Base-by-base conservation (phyloP, 2,797 vertebrate species). In the Chelidonichthys spinosus region DNA sequence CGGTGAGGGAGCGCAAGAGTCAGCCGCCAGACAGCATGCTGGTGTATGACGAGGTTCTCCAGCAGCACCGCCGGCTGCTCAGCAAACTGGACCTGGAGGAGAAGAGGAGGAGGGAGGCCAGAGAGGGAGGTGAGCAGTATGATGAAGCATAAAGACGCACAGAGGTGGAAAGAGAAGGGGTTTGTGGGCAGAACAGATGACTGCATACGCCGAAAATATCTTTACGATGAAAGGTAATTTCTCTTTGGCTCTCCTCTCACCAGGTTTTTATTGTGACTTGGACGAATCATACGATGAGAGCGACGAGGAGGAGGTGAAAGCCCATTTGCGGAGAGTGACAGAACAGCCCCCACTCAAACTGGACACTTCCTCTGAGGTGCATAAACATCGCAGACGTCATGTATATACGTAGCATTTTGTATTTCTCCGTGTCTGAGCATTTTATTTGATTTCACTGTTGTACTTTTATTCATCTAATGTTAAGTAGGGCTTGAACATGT, bases 1-100 rank as follows among this genome's bases (percentile, higher is more conserved):
- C 92, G 0, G 92, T 85, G 75, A 90, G 93, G 39, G 92, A 94
- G 11, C 84, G 88, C 0, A 92, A 91, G 0, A 65, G 74, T 60
- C 88, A 76, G 73, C 80, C 43, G 0, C 88, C 94, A 0, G 94
- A 95, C 84, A 93, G 91, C 6, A 89, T 92, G 87, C 93, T 96
- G 85, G 90, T 97, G 83, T 97, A 96, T 0, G 97, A 98, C 0
- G 96, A 97, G 86, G 93, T 95, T 8, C 92, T 97, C 44, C 96
- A 96, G 87, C 97, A 96, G 92, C 96, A 96, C 74, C 95, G 96
- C 52, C 91, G 87, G 72, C 94, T 98, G 83, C 94, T 97, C 90
- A 98, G 97, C 93, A 98, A 97, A 54, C 91, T 97, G 9, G 97
- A 97, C 90, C 88, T 97, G 84, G 96, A 97, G 87, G 97, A 97